phyloP scores from a whole-genome alignment of 2,888 invertebrate genomes.

The Ceriagrion tenellum region DNA sequence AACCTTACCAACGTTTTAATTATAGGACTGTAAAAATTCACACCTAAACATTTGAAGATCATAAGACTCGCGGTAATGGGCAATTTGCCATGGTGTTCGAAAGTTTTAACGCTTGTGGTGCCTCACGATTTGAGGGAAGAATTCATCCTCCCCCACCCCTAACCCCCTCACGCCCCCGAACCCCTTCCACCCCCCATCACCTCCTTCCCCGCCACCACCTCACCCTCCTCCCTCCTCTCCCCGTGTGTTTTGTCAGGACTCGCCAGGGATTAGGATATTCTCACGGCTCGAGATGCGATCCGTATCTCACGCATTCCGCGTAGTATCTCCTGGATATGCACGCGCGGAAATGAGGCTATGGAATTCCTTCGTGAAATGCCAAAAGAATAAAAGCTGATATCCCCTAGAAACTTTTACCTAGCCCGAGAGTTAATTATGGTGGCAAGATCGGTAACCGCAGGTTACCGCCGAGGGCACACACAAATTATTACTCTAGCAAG shows the following conservation, averaged over 20 bases:
- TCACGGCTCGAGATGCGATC: background rate
- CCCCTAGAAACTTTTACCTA: background rate
- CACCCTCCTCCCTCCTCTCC: background rate
- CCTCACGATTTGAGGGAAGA: background rate
- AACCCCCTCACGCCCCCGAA: background rate
- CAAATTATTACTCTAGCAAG: too few species aligned
- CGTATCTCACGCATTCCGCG: background rate
- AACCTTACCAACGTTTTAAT: constrained; percentile 6
- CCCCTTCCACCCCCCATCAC: too few species aligned
- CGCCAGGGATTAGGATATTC: background rate
- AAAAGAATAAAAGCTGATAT: background rate
- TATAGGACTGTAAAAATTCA: constrained; percentile 23
- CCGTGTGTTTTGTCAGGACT: background rate
- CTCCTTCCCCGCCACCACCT: background rate
- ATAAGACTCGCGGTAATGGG: background rate
- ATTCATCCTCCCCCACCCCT: background rate
- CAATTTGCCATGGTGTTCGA: background rate
- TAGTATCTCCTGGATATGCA: background rate
- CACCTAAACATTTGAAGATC: constrained; percentile 9
- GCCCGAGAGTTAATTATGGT: background rate
- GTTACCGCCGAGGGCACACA: too few species aligned
- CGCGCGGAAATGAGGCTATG: background rate
- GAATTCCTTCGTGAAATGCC: background rate
- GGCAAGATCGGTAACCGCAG: too few species aligned
- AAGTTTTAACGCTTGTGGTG: background rate